Evolutionary conservation across 2,797 vertebrate genomes (phyloP).

Genomic region (Anniella stebbinsi): DNA sequence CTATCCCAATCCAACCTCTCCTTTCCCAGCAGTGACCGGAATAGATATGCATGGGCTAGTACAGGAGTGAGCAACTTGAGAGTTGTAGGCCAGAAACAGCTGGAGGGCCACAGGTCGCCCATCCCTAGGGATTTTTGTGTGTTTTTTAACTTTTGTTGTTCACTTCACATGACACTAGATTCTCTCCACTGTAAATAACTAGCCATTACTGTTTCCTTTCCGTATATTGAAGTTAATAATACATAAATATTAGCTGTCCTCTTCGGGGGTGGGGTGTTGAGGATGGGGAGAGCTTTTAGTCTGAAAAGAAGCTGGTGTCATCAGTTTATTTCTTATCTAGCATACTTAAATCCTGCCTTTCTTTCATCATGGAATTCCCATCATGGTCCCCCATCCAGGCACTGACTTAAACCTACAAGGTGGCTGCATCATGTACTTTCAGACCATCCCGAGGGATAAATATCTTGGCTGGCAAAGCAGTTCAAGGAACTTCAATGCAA

Average conservation of each 20-base stretch:
- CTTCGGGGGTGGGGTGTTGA: not conserved
- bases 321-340: not conserved
- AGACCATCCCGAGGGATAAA: not conserved
- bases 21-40: not conserved
- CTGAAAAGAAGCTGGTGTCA: not conserved
- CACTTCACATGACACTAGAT: not conserved
- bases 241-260: not conserved
- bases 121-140: too few relatives aligned
- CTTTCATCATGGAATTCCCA: not conserved
- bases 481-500: conserved; percentile 28
- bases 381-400: not conserved
- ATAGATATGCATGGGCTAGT: not conserved
- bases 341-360: not conserved
- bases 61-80: too few relatives aligned
- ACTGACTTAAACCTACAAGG: not conserved
- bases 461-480: not conserved
- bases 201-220: not conserved
- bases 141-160: not conserved
- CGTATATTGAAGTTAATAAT: not conserved
- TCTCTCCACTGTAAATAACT: not conserved
- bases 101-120: too few relatives aligned
- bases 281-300: not conserved
- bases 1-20: not conserved
- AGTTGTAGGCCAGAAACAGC: not conserved
- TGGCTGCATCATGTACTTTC: not conserved